These are phyloP conservation scores for Rynchops niger DNA, from an alignment of 2,113 vertebrate species.

Conservation along the genomic window DNA sequence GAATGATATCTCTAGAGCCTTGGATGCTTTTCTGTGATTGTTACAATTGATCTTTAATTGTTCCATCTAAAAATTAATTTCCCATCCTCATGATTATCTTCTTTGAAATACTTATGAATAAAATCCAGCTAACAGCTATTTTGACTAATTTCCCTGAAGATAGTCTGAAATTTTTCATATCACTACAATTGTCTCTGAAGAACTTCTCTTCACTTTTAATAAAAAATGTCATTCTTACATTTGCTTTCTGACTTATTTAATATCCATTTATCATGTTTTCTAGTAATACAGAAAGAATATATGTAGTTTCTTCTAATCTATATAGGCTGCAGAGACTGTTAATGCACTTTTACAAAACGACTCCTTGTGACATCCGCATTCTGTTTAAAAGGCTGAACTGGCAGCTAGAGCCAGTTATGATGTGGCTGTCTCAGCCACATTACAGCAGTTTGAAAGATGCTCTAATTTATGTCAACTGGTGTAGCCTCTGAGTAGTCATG, in stretches of 20 bases:
- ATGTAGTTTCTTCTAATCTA: background rate
- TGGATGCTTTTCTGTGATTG: background rate
- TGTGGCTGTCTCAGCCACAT: background rate
- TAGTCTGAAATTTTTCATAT: background rate
- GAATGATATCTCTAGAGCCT: background rate
- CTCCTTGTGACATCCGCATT: background rate
- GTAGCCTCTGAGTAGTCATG: background rate
- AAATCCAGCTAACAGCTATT: background rate
- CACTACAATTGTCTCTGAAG: background rate
- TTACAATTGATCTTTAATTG: slow-evolving; percentile 27
- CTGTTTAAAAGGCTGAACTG: background rate
- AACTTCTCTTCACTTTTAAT: background rate
- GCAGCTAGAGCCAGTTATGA: background rate
- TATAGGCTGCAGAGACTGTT: background rate
- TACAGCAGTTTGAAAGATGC: background rate
- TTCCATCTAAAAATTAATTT: slow-evolving; percentile 45
- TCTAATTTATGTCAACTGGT: background rate
- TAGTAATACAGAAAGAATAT: background rate
- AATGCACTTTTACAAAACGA: background rate
- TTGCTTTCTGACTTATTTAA: background rate
- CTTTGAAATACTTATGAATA: background rate
- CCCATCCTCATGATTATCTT: background rate
- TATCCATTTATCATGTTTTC: background rate
- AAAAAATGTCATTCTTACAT: background rate
- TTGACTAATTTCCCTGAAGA: slow-evolving; percentile 3